Evolutionary conservation across 1,140 invertebrate genomes (phyloP).

Genomic region (Drosophila littoralis): DNA sequence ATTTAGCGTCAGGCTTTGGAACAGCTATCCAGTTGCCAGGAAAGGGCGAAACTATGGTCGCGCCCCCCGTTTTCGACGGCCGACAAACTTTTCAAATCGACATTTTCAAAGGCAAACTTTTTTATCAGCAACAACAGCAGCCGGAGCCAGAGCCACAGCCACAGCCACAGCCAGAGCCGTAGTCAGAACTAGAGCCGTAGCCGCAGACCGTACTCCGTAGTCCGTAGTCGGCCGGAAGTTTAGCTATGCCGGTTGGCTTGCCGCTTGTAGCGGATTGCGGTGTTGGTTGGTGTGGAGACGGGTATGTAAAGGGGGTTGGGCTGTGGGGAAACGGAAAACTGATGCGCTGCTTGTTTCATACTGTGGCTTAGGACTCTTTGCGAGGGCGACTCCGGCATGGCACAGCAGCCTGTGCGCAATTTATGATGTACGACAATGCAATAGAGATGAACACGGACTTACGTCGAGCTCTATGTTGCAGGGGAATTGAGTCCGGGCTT

Average conservation of each 20-base stretch:
- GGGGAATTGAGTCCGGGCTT: no score
- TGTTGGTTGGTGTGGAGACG: neutral
- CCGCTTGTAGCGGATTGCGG: conserved; percentile 57
- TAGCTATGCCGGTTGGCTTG: conserved; percentile 59
- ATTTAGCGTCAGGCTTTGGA: conserved; percentile 48
- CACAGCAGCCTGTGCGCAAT: conserved; percentile 52
- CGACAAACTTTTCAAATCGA: conserved; percentile 77
- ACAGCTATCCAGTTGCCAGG: neutral
- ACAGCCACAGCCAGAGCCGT: neutral
- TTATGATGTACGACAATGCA: conserved; percentile 41
- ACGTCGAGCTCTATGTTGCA: no score
- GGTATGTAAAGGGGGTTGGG: neutral
- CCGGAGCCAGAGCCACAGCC: neutral
- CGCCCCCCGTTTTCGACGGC: conserved; percentile 38
- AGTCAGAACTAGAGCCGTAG: conserved; percentile 6
- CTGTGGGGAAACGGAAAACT: conserved; percentile 15
- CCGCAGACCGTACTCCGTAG: conserved; percentile 26
- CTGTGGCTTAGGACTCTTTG: conserved; percentile 64
- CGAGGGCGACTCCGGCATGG: conserved; percentile 31
- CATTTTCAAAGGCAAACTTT: conserved; percentile 79
- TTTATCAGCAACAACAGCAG: conserved; percentile 45
- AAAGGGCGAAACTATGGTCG: conserved; percentile 60
- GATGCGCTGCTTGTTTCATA: conserved; percentile 47
- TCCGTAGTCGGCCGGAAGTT: conserved; percentile 65
- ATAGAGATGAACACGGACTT: conserved; percentile 28